Percentiles rank a stretch among this genome's conserved stretches.
phyloP scores from a whole-genome alignment of 2,888 invertebrate species.

The Athalia circularis region DNA sequence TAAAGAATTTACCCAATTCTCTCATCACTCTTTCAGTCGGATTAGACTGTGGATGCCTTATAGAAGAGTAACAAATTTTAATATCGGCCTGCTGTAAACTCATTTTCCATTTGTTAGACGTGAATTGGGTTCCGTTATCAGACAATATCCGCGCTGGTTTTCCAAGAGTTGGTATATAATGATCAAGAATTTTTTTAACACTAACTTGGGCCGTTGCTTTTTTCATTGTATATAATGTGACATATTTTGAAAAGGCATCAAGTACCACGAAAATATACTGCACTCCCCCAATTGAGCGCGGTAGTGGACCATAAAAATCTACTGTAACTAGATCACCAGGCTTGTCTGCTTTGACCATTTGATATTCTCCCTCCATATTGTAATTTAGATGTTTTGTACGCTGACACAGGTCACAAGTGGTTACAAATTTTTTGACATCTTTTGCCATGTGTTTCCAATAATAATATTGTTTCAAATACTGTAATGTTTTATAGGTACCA shows the following conservation, averaged over 20 bases:
- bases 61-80: slow-evolving; percentile 25
- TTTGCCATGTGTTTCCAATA: slow-evolving; percentile 46
- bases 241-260: slow-evolving; percentile 47
- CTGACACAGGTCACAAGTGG: slow-evolving; percentile 53
- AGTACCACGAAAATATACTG: slow-evolving; percentile 48
- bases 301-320: slow-evolving; percentile 49
- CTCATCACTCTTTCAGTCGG: slow-evolving; percentile 56
- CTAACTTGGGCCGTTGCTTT: slow-evolving; percentile 51
- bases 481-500: slow-evolving; percentile 48
- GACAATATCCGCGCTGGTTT: slow-evolving; percentile 46
- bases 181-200: slow-evolving; percentile 39
- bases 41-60: slow-evolving; percentile 57
- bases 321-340: slow-evolving; percentile 45
- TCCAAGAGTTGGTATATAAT: slow-evolving; percentile 28
- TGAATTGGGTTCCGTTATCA: slow-evolving; percentile 57
- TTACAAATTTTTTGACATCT: slow-evolving; percentile 42
- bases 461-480: slow-evolving; percentile 44
- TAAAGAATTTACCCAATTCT: slow-evolving; percentile 52
- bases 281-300: slow-evolving; percentile 45
- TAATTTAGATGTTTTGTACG: slow-evolving; percentile 41
- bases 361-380: slow-evolving; percentile 39
- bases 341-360: slow-evolving; percentile 14
- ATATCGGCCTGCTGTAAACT: slow-evolving; percentile 6
- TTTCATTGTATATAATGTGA: slow-evolving; percentile 51
- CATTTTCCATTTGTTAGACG: slow-evolving; percentile 51